These are phyloP conservation scores for Rhipidura dahli DNA, from an alignment of 2,113 vertebrate species.

Conservation along the genomic window DNA sequence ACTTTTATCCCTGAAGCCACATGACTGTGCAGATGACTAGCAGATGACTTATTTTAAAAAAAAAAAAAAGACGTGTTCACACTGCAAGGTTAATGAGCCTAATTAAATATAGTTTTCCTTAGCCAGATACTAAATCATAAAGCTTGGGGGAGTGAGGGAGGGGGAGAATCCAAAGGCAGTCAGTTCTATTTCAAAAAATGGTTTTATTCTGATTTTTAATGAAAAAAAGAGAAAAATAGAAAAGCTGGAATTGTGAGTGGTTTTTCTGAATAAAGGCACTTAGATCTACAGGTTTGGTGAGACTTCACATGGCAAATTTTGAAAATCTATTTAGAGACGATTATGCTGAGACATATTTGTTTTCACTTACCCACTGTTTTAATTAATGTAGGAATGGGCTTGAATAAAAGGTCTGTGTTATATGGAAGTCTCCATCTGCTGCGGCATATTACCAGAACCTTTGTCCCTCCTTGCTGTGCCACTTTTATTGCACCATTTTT, in stretches of 20 bases:
- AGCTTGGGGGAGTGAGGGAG: not conserved
- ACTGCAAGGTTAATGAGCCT: conserved; percentile 71
- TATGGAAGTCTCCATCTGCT: conserved; percentile 56
- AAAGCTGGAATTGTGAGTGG: not conserved
- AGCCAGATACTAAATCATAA: conserved; percentile 61
- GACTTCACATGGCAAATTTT: conserved; percentile 11
- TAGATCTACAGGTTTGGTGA: conserved; percentile 14
- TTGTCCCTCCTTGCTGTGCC: not conserved
- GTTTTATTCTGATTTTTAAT: conserved; percentile 29
- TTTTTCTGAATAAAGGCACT: conserved; percentile 11
- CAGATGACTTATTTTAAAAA: conserved; percentile 68
- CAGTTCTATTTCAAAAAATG: conserved; percentile 26
- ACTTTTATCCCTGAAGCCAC: conserved; percentile 68
- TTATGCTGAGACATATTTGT: conserved; percentile 23
- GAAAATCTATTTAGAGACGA: conserved; percentile 30
- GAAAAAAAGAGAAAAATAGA: not conserved
- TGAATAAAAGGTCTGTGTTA: conserved; percentile 41
- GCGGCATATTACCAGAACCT: conserved; percentile 10
- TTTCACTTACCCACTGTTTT: conserved; percentile 42
- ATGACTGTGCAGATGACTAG: conserved; percentile 70
- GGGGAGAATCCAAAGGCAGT: not conserved
- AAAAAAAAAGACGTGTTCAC: conserved; percentile 50
- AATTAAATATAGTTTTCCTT: conserved; percentile 68
- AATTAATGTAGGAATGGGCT: conserved; percentile 43
- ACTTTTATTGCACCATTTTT: not conserved